Evolutionary conservation across 2,797 vertebrate genomes (phyloP).

Genomic region (Arnoldichthys spilopterus): DNA sequence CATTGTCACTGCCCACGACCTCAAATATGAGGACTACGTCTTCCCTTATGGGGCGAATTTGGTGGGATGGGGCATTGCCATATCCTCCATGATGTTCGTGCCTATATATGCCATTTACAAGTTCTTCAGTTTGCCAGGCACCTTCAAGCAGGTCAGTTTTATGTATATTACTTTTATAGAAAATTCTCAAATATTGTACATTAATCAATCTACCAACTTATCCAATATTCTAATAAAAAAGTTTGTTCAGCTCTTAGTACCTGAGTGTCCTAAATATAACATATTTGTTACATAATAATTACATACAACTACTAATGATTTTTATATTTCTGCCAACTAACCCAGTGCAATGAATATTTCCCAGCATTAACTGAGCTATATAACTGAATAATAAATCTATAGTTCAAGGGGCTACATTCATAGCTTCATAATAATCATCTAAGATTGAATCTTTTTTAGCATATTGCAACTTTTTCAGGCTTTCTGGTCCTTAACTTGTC

Average conservation of each 20-base stretch:
- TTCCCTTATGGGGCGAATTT: slow-evolving; percentile 91
- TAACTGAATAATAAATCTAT: too few species aligned
- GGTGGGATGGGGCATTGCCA: slow-evolving; percentile 90
- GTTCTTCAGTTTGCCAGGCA: slow-evolving; percentile 84
- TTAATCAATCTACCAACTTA: too few species aligned
- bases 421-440: too few species aligned
- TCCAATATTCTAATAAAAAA: too few species aligned
- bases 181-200: background rate
- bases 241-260: too few species aligned
- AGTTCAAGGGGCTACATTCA: too few species aligned
- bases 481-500: slow-evolving; percentile 3
- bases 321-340: background rate
- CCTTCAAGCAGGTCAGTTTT: slow-evolving; percentile 88
- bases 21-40: slow-evolving; percentile 91
- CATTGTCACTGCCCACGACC: slow-evolving; percentile 85
- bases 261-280: too few species aligned
- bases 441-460: background rate
- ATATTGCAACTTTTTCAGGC: background rate
- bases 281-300: background rate
- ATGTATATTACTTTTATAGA: background rate
- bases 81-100: slow-evolving; percentile 95
- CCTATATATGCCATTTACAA: slow-evolving; percentile 92
- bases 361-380: too few species aligned
- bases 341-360: background rate
- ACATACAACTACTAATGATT: background rate